Conservation (phyloP, 1,140 invertebrate genomes). For the Protaetia brevitarsis region DNA sequence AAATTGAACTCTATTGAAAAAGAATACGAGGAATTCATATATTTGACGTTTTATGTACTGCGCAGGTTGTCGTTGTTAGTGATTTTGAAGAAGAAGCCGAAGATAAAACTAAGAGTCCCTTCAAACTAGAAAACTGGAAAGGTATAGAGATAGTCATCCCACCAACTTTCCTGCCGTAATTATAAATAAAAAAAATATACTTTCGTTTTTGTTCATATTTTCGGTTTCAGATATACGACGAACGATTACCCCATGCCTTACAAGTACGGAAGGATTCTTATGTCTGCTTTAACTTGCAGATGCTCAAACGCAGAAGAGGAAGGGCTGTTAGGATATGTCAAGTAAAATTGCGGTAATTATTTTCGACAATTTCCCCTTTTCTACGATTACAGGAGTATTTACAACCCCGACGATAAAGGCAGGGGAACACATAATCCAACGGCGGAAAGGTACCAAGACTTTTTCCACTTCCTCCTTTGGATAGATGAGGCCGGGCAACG, state of each 20-base stretch:
- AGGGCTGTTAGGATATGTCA: neutral
- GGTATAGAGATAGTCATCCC: neutral
- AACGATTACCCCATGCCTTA: too few relatives aligned
- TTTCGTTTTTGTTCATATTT: neutral
- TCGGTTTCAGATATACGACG: neutral
- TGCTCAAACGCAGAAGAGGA: too few relatives aligned
- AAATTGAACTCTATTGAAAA: too few relatives aligned
- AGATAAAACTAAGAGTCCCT: neutral
- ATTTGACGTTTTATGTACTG: neutral
- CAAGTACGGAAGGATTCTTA: too few relatives aligned
- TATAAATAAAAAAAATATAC: neutral
- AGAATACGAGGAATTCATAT: too few relatives aligned
- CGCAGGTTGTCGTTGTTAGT: constrained; percentile 7
- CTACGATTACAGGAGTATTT: neutral
- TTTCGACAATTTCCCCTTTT: neutral
- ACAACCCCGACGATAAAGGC: neutral
- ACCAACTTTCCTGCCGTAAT: neutral
- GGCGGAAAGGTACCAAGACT: constrained; percentile 34
- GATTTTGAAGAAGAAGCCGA: neutral
- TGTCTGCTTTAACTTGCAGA: too few relatives aligned
- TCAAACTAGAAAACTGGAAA: neutral
- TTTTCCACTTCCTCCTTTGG: constrained; percentile 41
- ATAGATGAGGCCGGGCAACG: constrained; percentile 36
- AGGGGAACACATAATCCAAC: constrained; percentile 23
- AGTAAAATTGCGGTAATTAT: neutral